phyloP scores from a whole-genome alignment of 2,113 vertebrate genomes.

The Gobiocypris rarus region DNA sequence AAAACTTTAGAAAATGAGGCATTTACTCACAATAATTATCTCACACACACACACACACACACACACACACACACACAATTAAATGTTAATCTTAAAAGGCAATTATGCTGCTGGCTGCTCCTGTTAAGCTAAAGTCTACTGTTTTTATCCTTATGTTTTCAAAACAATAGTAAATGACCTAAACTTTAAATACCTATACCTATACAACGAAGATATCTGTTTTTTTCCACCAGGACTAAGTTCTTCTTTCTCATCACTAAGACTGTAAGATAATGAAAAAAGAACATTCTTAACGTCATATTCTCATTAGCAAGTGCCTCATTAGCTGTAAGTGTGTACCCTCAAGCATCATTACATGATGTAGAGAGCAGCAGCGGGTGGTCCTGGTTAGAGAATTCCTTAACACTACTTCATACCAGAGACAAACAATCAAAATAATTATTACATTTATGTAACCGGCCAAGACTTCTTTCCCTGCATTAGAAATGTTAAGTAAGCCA shows the following conservation, averaged over 20 bases:
- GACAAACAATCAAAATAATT: conserved; percentile 28
- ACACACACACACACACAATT: background rate
- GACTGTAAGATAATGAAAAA: background rate
- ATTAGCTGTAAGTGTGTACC: background rate
- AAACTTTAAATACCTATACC: background rate
- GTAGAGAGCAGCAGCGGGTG: conserved; percentile 20
- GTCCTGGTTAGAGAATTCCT: background rate
- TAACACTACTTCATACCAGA: background rate
- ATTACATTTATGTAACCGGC: conserved; percentile 18
- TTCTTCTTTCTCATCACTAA: background rate
- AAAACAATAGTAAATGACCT: background rate
- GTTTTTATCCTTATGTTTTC: conserved; percentile 13
- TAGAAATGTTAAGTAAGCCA: conserved; percentile 27
- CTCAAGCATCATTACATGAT: conserved; percentile 23
- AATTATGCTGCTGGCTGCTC: conserved; percentile 13
- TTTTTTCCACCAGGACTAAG: background rate
- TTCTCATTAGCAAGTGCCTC: conserved; percentile 14
- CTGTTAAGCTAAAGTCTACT: background rate
- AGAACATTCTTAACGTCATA: background rate
- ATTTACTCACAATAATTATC: conserved; percentile 14
- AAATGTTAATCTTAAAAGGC: conserved; percentile 23
- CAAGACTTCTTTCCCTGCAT: conserved; percentile 28
- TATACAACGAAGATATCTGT: background rate
- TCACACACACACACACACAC: background rate
- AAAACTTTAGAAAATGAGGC: background rate